Base-by-base conservation (phyloP, 2,888 invertebrate species). In the Oscheius sp. region DNA sequence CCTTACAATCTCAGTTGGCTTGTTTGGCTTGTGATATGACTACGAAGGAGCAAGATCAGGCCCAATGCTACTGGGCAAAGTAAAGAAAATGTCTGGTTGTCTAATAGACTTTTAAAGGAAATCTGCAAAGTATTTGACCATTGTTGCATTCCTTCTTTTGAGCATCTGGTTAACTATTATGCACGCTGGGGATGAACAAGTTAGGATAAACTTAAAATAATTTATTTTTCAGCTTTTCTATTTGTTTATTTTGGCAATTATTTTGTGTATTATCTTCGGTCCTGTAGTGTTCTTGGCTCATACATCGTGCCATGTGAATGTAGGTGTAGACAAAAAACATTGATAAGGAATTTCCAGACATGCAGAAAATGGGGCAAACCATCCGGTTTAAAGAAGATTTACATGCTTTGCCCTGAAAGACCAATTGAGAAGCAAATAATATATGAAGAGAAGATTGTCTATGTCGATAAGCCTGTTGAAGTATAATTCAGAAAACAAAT, bases 21-120 rank as follows among this genome's bases (percentile, higher is more conserved):
- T 78, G 77, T 67, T 74, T 79, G 20, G 76, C 76, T 1, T 79
- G 79, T 42, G 76, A 79, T 42, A 27, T 67, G 34, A 78, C 78
- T 15, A 55, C 42, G 17, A 72, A 73, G 17, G 67, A 70, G 1
- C 79, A 79, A 67, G 75, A 79, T 34, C 25, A 67, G 25, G 46
- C 50, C 23, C 79, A 79, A 63, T 73, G 76, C 25, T 78, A 73
- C 64, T 79, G 79, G 79, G 74, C 75, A 0, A 73, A 77, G 73
- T 73, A 70, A 29, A n/a, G 70, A 65, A 17, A 3, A 3, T 15
- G 5, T 45, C 2, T 12, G 5, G 3, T 3, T 29, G n/a, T n/a
- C 3, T n/a, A 63, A 20, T 17, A 20, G 25, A 23, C 23, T 5
- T n/a, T 45, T 64, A 29, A 15, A 64, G 64, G 29, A 52, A 29